Evolutionary conservation across 2,888 invertebrate species (phyloP), one percentile per base, ranked within the genome.

Genomic region (Ormyrus pomaceus): DNA sequence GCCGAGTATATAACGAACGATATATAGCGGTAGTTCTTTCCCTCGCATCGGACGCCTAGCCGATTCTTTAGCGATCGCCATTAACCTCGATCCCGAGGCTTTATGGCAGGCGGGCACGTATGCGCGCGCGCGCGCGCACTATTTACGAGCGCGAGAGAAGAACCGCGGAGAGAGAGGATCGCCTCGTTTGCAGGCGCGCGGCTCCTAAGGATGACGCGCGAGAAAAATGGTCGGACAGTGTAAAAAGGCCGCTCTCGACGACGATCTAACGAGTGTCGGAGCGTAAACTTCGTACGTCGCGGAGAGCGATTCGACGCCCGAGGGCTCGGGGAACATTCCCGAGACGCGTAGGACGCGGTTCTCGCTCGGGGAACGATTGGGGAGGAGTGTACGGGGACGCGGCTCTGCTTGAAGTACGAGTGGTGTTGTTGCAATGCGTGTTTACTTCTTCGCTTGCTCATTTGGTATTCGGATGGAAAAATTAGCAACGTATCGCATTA

Each of bases 81-180:
- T 75, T 66, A 75, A 68, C 74, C 75, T 61, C 68, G 75, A 61
- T 59, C 61, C 69, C n/a, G 34, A 11, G 9, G 13, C 66, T 68
- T 51, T 51, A 68, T 6, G 62, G 34, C 7, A 10, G 11, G 50
- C 69, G 8, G n/a, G 10, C 48, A 19, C 58, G 13, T 13, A 48
- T 48, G 48, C 34, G 13, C n/a, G 3, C 46, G 51, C 50, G 6
- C 62, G 62, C 51, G 53, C 11, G 7, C 48, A 3, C 13, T 58
- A 55, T 73, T 74, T 66, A 74, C 58, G 74, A 74, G 65, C 10
- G 34, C 10, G 34, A 56, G 48, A 56, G 56, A 34, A 2, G 53
- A 3, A 11, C 51, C 51, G 34, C 34, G 34, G 55, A 55, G n/a
- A 2, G 11, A 34, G 9, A 53, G 59, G 66, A 59, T 19, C 64